These are phyloP conservation scores for Calliopsis andreniformis DNA, from an alignment of 1,140 invertebrate species.

Conservation along the genomic window DNA sequence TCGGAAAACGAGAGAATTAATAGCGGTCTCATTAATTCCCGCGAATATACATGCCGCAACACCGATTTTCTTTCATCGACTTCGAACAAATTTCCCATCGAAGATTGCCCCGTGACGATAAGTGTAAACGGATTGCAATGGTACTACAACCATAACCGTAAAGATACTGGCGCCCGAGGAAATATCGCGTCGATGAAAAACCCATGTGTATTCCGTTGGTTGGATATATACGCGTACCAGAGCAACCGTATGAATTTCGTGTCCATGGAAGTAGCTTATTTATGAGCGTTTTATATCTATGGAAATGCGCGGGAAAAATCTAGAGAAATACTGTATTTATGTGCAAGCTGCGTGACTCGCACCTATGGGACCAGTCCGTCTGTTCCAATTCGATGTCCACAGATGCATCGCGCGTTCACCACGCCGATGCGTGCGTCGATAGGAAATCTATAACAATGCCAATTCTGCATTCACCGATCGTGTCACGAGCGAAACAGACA, in stretches of 20 bases:
- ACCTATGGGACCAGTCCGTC: slow-evolving; percentile 21
- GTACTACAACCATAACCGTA: no score
- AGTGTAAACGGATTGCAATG: slow-evolving; percentile 8
- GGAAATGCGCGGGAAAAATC: slow-evolving; percentile 22
- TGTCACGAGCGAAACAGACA: no score
- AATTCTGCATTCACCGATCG: no score
- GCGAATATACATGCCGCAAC: neutral
- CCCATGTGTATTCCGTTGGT: neutral
- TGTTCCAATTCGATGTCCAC: slow-evolving; percentile 14
- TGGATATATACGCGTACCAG: neutral
- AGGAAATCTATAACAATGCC: neutral
- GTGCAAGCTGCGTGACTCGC: neutral
- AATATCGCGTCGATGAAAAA: slow-evolving; percentile 19
- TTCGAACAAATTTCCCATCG: neutral
- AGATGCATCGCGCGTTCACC: neutral
- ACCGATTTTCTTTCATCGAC: neutral
- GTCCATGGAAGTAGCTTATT: slow-evolving; percentile 23
- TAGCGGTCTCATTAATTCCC: slow-evolving; percentile 2
- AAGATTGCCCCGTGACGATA: neutral
- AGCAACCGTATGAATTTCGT: neutral
- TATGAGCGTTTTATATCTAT: slow-evolving; percentile 29
- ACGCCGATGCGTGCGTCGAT: no score
- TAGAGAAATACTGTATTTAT: slow-evolving; percentile 6
- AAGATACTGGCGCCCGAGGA: neutral
- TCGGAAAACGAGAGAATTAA: neutral